phyloP scores from a whole-genome alignment of 2,113 vertebrate species.

The Corythornis madagascariensis region DNA sequence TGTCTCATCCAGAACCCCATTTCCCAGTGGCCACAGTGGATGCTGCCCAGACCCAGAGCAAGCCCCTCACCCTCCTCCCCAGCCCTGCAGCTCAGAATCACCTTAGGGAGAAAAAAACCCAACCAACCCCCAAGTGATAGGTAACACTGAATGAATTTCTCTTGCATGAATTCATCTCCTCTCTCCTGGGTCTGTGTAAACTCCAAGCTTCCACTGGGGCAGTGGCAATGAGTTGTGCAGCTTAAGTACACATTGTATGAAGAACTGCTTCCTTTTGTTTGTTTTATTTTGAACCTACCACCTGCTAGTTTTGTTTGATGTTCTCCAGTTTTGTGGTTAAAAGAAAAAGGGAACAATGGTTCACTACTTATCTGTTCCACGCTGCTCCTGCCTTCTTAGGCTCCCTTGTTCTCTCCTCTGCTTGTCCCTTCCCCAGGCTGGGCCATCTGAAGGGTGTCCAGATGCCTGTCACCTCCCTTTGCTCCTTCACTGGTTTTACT shows the following conservation, averaged over 20 bases:
- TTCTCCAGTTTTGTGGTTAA: constrained; percentile 64
- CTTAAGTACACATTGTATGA: constrained; percentile 60
- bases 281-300: constrained; percentile 68
- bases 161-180: constrained; percentile 46
- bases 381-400: not conserved
- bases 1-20: not conserved
- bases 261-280: constrained; percentile 68
- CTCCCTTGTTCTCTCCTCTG: not conserved
- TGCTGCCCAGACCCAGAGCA: not conserved
- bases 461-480: not conserved
- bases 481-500: not conserved
- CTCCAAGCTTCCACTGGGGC: constrained; percentile 23
- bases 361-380: not conserved
- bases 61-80: not conserved
- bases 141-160: constrained; percentile 31
- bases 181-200: constrained; percentile 38
- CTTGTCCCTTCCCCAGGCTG: not conserved
- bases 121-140: not conserved
- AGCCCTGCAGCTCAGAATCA: not conserved
- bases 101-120: not conserved
- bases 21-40: not conserved
- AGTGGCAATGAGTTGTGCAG: constrained; percentile 37
- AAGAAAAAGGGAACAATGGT: constrained; percentile 21
- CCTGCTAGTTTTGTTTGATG: constrained; percentile 70
- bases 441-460: not conserved